These are phyloP conservation scores for Chiloscyllium plagiosum DNA, from an alignment of 2,113 vertebrate genomes.

Conservation along the genomic window DNA sequence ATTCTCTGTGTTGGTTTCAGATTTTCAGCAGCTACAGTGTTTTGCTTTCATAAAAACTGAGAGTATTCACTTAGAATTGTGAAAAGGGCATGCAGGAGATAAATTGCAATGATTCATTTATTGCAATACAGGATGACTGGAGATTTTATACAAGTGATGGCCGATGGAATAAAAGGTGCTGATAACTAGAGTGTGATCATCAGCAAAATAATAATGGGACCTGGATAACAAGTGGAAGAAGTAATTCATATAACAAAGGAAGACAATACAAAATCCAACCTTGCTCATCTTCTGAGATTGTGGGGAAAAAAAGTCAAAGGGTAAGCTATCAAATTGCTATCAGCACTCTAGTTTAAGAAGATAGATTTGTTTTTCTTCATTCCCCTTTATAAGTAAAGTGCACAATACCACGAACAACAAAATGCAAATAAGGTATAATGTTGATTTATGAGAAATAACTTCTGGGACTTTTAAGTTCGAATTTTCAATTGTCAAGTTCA, in stretches of 20 bases:
- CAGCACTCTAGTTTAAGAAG: not conserved
- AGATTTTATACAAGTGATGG: not conserved
- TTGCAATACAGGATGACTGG: not conserved
- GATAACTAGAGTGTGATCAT: not conserved
- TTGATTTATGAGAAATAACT: not conserved
- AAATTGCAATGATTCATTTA: not conserved
- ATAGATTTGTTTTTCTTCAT: not conserved
- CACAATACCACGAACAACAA: not conserved
- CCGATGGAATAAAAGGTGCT: not conserved
- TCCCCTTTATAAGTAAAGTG: not conserved
- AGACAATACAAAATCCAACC: not conserved
- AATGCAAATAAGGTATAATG: not conserved
- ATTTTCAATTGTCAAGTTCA: slow-evolving; percentile 8
- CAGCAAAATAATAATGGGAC: not conserved
- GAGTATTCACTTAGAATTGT: not conserved
- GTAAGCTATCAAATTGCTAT: not conserved
- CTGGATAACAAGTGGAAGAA: not conserved
- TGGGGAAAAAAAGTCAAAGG: not conserved
- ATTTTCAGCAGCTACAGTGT: too few species aligned
- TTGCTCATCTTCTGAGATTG: not conserved
- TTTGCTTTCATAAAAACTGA: too few species aligned
- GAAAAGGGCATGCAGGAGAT: not conserved
- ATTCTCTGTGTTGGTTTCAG: too few species aligned
- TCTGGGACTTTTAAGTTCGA: not conserved
- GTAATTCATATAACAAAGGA: not conserved